A percentile compares a stretch with the other conserved stretches of the same genome.
Conservation (phyloP, 2,113 vertebrate genomes). For the Paedocypris sp. region DNA sequence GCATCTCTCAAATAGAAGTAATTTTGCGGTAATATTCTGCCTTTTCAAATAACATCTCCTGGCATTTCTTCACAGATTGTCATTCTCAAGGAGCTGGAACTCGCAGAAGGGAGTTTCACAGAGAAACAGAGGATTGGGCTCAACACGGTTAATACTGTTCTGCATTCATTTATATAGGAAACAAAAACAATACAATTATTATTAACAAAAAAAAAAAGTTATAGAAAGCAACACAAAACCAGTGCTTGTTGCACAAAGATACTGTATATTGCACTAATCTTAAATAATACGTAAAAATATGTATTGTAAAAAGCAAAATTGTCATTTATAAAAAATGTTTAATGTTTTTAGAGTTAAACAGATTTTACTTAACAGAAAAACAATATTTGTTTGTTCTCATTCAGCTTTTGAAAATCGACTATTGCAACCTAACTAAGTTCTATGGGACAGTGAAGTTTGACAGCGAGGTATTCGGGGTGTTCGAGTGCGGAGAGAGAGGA, state of each 20-base stretch:
- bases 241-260: too few relatives aligned
- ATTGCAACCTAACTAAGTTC: conserved; percentile 94
- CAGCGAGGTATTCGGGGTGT: conserved; percentile 74
- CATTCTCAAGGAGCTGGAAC: conserved; percentile 81
- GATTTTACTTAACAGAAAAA: too few relatives aligned
- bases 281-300: too few relatives aligned
- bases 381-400: too few relatives aligned
- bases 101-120: conserved; percentile 77
- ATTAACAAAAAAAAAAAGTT: too few relatives aligned
- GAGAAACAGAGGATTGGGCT: conserved; percentile 83
- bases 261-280: too few relatives aligned
- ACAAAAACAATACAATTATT: too few relatives aligned
- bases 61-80: conserved; percentile 62
- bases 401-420: conserved; percentile 85
- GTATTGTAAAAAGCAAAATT: too few relatives aligned
- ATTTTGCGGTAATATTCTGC: background rate
- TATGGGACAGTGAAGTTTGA: conserved; percentile 91
- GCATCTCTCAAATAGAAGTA: background rate
- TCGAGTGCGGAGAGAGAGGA: conserved; percentile 86
- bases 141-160: conserved; percentile 69
- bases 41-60: background rate
- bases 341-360: too few relatives aligned
- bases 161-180: background rate
- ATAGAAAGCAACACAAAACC: too few relatives aligned
- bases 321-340: too few relatives aligned